Conservation (phyloP, 2,113 vertebrate species). For the Myiopsitta monachus region DNA sequence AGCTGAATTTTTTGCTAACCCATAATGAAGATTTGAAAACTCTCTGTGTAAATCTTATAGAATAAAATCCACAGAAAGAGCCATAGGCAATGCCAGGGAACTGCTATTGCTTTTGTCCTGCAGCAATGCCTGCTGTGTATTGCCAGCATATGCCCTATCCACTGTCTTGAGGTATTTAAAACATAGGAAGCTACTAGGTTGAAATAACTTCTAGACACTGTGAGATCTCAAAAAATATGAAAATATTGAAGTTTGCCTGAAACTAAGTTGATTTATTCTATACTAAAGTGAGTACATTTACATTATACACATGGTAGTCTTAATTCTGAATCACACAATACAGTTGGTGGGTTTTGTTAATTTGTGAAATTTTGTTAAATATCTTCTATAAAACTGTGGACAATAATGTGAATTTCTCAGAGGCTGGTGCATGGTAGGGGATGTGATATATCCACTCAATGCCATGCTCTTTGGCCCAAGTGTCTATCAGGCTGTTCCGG, state of each 20-base stretch:
- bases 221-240: neutral
- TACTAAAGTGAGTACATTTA: neutral
- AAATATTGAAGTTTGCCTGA: neutral
- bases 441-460: no score
- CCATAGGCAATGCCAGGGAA: neutral
- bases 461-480: no score
- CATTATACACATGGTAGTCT: neutral
- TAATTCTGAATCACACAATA: neutral
- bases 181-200: neutral
- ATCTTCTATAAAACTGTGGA: neutral
- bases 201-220: neutral
- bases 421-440: no score
- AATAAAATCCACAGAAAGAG: neutral
- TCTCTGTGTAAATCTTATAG: neutral
- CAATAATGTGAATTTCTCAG: neutral
- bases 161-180: neutral
- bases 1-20: neutral
- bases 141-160: neutral
- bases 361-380: neutral
- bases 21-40: neutral
- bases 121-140: neutral
- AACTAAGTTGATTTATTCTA: neutral
- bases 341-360: fast-evolving
- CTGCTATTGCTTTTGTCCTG: neutral
- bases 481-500: no score